Percentiles rank a stretch among this genome's conserved stretches.
These are phyloP conservation scores for Eulithis prunata DNA, from an alignment of 2,888 invertebrate genomes.

Conservation along the genomic window DNA sequence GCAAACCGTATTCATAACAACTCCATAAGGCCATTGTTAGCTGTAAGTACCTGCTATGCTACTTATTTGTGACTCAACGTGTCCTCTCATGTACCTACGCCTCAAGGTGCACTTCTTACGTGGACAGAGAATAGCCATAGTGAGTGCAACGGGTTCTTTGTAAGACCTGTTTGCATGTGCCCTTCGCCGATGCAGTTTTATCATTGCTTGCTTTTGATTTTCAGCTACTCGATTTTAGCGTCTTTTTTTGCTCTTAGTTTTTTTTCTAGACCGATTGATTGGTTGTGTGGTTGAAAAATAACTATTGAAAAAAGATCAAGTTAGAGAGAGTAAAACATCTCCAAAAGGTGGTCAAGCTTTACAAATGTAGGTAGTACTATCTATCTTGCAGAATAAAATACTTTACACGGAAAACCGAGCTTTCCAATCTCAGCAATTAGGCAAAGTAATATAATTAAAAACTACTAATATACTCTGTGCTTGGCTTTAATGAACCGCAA, in stretches of 20 bases:
- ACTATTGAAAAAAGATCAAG: no score
- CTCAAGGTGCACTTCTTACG: slow-evolving; percentile 37
- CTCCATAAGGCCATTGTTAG: slow-evolving; percentile 36
- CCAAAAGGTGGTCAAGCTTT: no score
- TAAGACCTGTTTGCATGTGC: slow-evolving; percentile 31
- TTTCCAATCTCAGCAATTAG: slow-evolving; percentile 21
- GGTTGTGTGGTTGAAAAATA: no score
- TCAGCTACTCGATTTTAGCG: not conserved
- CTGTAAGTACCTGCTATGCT: slow-evolving; percentile 16
- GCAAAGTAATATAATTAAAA: slow-evolving; percentile 26
- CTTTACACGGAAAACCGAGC: slow-evolving; percentile 1
- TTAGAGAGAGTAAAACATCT: no score
- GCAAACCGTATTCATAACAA: slow-evolving; percentile 34
- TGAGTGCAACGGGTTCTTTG: slow-evolving; percentile 27
- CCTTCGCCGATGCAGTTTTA: slow-evolving; percentile 22
- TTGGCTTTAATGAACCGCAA: slow-evolving; percentile 33
- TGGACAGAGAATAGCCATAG: slow-evolving; percentile 34
- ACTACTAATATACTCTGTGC: slow-evolving; percentile 27
- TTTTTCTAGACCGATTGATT: no score
- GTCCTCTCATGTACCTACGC: slow-evolving; percentile 27
- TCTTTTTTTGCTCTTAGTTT: no score
- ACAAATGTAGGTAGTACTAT: no score
- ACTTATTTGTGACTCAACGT: slow-evolving; percentile 35
- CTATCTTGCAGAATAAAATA: no score
- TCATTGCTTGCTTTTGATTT: slow-evolving; percentile 19